A percentile compares a stretch with the other conserved stretches of the same genome.
Conservation (phyloP, 2,797 vertebrate species). For the Falco biarmicus region DNA sequence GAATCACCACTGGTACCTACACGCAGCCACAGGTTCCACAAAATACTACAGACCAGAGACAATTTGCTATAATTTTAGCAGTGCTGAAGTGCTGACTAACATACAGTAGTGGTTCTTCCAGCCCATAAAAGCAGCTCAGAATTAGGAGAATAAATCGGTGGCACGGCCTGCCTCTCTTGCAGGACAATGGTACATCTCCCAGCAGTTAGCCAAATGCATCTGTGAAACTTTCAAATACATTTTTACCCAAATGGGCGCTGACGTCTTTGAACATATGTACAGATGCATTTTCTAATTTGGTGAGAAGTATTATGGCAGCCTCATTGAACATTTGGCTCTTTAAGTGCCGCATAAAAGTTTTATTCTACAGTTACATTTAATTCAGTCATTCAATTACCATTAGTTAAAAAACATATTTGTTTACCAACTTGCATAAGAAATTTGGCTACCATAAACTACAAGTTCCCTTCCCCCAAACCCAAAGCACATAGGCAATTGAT, state of each 20-base stretch:
- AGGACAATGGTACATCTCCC: neutral
- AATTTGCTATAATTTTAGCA: neutral
- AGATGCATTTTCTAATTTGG: neutral
- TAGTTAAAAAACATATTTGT: neutral
- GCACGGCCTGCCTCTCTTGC: neutral
- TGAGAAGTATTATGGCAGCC: neutral
- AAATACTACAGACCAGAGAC: neutral
- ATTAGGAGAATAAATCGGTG: neutral
- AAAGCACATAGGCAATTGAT: neutral
- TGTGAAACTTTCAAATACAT: neutral
- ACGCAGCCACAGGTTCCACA: rapidly evolving
- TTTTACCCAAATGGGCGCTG: neutral
- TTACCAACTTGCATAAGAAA: neutral
- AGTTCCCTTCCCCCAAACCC: neutral
- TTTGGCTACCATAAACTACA: neutral
- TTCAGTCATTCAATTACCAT: neutral
- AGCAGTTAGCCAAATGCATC: neutral
- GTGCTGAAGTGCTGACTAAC: neutral
- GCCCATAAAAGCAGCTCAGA: neutral
- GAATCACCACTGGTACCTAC: neutral
- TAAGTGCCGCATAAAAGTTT: neutral
- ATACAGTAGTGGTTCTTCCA: neutral
- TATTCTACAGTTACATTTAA: neutral
- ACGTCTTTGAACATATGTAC: neutral
- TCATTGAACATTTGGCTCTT: neutral